These are phyloP conservation scores for Endotricha flammealis DNA, from an alignment of 2,888 invertebrate genomes.

Conservation along the genomic window DNA sequence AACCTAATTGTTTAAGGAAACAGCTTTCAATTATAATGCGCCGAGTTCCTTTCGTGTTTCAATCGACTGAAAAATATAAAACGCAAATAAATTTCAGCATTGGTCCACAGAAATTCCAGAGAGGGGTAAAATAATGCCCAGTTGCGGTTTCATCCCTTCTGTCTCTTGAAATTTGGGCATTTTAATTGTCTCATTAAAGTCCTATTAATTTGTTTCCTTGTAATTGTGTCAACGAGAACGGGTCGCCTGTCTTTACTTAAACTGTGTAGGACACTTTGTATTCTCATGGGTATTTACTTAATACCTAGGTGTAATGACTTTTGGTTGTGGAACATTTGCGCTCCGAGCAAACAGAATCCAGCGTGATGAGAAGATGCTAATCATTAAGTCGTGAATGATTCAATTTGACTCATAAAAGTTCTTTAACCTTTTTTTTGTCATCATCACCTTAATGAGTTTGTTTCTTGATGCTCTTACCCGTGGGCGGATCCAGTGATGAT, in stretches of 20 bases:
- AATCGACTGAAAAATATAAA: conserved; percentile 36
- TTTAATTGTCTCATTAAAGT: conserved; percentile 52
- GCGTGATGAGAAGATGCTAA: no score
- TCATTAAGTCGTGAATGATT: neutral
- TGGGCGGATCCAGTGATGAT: conserved; percentile 5
- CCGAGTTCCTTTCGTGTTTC: conserved; percentile 31
- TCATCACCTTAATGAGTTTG: conserved; percentile 1
- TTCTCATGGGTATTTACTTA: no score
- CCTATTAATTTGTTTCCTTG: conserved; percentile 37
- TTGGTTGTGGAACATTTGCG: no score
- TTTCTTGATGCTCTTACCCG: neutral
- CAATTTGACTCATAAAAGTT: neutral
- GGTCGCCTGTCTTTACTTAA: conserved; percentile 19
- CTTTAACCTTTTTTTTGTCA: neutral
- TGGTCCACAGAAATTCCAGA: conserved; percentile 27
- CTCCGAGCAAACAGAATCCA: no score
- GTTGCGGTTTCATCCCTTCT: conserved; percentile 39
- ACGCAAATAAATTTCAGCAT: conserved; percentile 35
- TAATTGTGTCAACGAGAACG: conserved; percentile 25
- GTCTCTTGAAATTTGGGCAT: conserved; percentile 35
- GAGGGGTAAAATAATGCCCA: conserved; percentile 37
- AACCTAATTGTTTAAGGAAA: conserved; percentile 54
- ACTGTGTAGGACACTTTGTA: conserved; percentile 6
- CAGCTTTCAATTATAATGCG: conserved; percentile 47
- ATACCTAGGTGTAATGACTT: no score